Base-by-base conservation (phyloP, 1,140 invertebrate species). In the Trichonephila clavipes region DNA sequence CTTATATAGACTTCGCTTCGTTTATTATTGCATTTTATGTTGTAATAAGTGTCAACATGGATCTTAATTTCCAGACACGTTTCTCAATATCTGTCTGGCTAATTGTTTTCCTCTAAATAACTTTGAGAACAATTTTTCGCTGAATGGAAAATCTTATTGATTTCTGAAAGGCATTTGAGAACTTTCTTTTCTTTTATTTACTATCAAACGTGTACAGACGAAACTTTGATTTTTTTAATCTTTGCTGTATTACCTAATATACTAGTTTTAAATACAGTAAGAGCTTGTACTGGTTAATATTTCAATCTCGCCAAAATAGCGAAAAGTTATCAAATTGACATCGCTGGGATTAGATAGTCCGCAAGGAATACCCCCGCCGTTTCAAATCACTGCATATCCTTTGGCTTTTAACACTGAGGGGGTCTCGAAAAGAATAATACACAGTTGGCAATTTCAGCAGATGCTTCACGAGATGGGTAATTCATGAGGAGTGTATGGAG, bases 391-490 rank as follows among this genome's bases (percentile, higher is more conserved):
- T 85, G 58, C 44, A 58, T n/a, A 85, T 85, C 58, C 28, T 16
- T 85, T 85, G 44, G 58, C 82, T 58, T 85, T 59, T 58, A 28
- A 85, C 82, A 85, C 58, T 77, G 72, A 19, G 59, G 82, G 59
- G 28, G 59, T n/a, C 34, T 40, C 4, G 14, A 34, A 18, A 88
- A 58, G 44, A 28, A 69, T n/a, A n/a, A 72, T 88, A 40, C 18
- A 64, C 59, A 61, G 59, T 61, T 62, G 85, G 24, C 88, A 21
- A 72, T 89, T 66, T 82, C 58, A 61, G 24, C 72, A 81, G 89
- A 59, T 90, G 89, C 89, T 61, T 58, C 83, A 77, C 4, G 14
- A 77, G n/a, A n/a, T n/a, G n/a, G 66, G 72, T 28, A 77, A 40
- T 77, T 77, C 44, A 61, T 85, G 44, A 14, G n/a, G 40, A 44